A percentile compares a stretch with the other conserved stretches of the same genome.
Conservation (phyloP, 2,797 vertebrate species). For the Masticophis lateralis region DNA sequence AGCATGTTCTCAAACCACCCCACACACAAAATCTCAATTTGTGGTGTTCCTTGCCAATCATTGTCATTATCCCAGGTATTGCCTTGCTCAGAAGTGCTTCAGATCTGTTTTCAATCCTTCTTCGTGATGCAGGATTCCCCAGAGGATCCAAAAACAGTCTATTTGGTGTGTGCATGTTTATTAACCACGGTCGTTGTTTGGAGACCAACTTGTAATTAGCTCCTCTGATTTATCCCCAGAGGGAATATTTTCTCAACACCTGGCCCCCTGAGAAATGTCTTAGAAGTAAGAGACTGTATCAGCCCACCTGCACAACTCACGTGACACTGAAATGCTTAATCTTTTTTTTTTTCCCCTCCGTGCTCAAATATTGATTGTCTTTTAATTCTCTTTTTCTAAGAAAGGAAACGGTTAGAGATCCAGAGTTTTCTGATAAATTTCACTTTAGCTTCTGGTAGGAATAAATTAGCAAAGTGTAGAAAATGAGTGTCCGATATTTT, state of each 20-base stretch:
- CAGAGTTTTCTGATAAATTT: not conserved
- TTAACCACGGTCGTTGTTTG: not conserved
- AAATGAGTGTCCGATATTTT: not conserved
- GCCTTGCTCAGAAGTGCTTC: not conserved
- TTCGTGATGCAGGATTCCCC: not conserved
- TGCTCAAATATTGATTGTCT: not conserved
- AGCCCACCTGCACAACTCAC: not conserved
- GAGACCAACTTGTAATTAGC: conserved; percentile 17
- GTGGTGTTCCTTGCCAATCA: not conserved
- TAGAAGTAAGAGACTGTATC: not conserved
- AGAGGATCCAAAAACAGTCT: conserved; percentile 7
- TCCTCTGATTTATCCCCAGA: conserved; percentile 21
- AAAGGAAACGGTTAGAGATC: not conserved
- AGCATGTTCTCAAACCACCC: not conserved
- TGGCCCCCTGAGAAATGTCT: not conserved
- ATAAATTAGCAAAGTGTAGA: not conserved
- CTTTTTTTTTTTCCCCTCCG: not conserved
- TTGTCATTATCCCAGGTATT: not conserved
- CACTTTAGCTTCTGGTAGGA: not conserved
- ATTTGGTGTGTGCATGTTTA: not conserved
- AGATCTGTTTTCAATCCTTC: not conserved
- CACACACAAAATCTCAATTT: not conserved
- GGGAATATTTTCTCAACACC: conserved; percentile 3
- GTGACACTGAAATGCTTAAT: not conserved
- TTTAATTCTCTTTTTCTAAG: not conserved